Evolutionary conservation across 1,140 invertebrate species (phyloP).

Genomic region (Leptopilina clavipes): DNA sequence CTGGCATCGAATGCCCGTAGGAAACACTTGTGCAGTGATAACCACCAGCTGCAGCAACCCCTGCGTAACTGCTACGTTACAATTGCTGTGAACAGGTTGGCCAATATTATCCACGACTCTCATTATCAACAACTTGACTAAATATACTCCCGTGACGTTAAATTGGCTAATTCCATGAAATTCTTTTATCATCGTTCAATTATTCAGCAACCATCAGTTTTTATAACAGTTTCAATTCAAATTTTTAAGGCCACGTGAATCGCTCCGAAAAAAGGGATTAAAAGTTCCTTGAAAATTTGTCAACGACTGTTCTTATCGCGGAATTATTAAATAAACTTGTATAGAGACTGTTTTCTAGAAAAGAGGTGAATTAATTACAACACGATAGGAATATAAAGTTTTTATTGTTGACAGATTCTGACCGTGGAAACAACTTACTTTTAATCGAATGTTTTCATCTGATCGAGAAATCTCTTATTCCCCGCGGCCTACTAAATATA

Average conservation of each 20-base stretch:
- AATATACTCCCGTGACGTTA: background rate
- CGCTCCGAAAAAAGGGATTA: too few species aligned
- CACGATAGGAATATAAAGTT: background rate
- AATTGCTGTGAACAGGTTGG: constrained; percentile 57
- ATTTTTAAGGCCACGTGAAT: too few species aligned
- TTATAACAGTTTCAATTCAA: background rate
- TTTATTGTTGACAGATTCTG: constrained; percentile 32
- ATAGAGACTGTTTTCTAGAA: background rate
- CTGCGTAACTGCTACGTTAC: constrained; percentile 57
- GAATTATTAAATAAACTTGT: background rate
- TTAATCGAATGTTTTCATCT: constrained; percentile 29
- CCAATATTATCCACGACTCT: constrained; percentile 53
- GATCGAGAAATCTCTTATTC: constrained; percentile 34
- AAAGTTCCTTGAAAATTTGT: background rate
- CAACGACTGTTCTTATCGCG: background rate
- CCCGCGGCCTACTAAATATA: constrained; percentile 18
- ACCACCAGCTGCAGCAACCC: constrained; percentile 59
- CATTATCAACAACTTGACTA: constrained; percentile 4
- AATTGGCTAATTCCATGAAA: background rate
- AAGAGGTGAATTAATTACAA: constrained; percentile 3
- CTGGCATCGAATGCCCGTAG: constrained; percentile 44
- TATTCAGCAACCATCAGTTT: too few species aligned
- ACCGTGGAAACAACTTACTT: constrained; percentile 22
- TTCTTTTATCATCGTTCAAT: too few species aligned
- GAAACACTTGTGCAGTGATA: constrained; percentile 53